Evolutionary conservation across 2,113 vertebrate species (phyloP).

Genomic region (Gobius niger): DNA sequence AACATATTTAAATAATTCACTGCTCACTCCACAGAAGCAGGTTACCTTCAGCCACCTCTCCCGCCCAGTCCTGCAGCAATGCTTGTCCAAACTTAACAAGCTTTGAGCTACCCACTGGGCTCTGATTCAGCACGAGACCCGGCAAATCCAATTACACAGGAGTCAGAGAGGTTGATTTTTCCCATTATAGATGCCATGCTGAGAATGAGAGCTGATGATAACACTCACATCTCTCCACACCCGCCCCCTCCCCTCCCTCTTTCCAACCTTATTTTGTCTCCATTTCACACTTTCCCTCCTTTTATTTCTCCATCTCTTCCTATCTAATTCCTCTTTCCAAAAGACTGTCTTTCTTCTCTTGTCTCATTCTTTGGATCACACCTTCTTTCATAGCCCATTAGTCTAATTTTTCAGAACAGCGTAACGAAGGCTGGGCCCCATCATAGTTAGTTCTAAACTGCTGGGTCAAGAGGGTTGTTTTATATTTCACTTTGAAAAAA

Average conservation of each 20-base stretch:
- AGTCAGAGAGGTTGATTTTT: slow-evolving; percentile 83
- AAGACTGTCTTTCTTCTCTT: slow-evolving; percentile 48
- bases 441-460: slow-evolving; percentile 49
- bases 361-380: slow-evolving; percentile 55
- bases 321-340: slow-evolving; percentile 58
- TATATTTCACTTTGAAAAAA: slow-evolving; percentile 6
- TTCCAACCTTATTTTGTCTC: slow-evolving; percentile 54
- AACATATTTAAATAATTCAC: slow-evolving; percentile 63
- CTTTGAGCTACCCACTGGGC: slow-evolving; percentile 83
- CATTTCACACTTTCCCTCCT: slow-evolving; percentile 56
- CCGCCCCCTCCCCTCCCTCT: slow-evolving; percentile 59
- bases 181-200: slow-evolving; percentile 83
- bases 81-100: slow-evolving; percentile 86
- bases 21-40: slow-evolving; percentile 65
- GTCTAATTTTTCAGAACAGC: slow-evolving; percentile 61
- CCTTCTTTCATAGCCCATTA: slow-evolving; percentile 62
- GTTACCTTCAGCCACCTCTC: slow-evolving; percentile 69
- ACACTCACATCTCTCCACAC: slow-evolving; percentile 71
- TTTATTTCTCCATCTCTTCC: slow-evolving; percentile 61
- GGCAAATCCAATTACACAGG: slow-evolving; percentile 85
- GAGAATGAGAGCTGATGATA: slow-evolving; percentile 81
- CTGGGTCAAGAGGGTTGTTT: slow-evolving; percentile 43
- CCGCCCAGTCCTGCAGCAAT: slow-evolving; percentile 61
- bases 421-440: slow-evolving; percentile 49
- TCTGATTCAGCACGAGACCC: slow-evolving; percentile 82